phyloP scores from a whole-genome alignment of 2,797 vertebrate species.

The Ataeniobius toweri region DNA sequence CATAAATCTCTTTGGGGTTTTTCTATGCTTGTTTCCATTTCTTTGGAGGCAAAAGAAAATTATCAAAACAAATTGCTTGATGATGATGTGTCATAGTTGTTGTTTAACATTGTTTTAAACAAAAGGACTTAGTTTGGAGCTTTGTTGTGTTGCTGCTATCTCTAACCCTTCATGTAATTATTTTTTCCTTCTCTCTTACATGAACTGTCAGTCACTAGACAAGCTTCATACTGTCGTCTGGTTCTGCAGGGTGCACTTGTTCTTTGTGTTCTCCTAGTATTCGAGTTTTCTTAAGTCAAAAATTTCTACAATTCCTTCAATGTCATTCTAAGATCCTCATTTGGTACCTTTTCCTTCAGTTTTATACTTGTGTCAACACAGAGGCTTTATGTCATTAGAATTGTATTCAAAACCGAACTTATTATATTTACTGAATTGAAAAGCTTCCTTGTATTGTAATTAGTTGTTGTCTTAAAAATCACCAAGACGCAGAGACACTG shows the following conservation, averaged over 20 bases:
- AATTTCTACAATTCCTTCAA: neutral
- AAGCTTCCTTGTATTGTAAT: neutral
- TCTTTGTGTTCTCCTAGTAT: neutral
- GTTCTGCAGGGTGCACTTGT: neutral
- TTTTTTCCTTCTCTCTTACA: neutral
- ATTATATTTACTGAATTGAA: neutral
- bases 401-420: neutral
- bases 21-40: neutral
- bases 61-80: constrained; percentile 18
- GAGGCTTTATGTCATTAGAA: neutral
- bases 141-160: neutral
- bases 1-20: neutral
- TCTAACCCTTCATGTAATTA: neutral
- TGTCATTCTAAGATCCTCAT: neutral
- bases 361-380: neutral
- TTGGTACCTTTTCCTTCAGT: neutral
- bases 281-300: neutral
- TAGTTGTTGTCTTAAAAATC: neutral
- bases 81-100: constrained; percentile 3
- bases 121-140: constrained; percentile 12
- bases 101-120: constrained; percentile 6
- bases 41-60: neutral
- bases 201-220: constrained; percentile 4
- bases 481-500: neutral
- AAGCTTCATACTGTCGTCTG: neutral